Conservation (phyloP, 1,140 invertebrate genomes). For the Nylanderia fulva region DNA sequence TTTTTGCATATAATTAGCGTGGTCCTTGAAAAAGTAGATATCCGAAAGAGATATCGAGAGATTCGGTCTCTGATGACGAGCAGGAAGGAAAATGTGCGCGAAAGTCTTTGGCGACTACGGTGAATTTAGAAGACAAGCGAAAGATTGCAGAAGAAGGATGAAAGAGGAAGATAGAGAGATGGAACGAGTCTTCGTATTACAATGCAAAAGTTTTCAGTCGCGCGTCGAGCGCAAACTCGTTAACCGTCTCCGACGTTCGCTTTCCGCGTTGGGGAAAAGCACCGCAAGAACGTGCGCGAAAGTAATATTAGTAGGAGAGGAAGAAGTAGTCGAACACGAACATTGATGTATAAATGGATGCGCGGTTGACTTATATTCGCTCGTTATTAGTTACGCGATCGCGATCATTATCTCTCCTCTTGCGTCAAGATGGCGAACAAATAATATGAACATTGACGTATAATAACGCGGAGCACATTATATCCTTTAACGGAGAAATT, state of each 20-base stretch:
- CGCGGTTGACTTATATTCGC: slow-evolving; percentile 26
- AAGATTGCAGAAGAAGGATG: slow-evolving; percentile 24
- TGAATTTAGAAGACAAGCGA: background rate
- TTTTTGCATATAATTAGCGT: background rate
- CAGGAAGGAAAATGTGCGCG: background rate
- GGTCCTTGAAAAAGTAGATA: background rate
- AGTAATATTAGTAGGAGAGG: slow-evolving; percentile 19
- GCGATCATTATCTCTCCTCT: slow-evolving; percentile 2
- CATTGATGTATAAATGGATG: slow-evolving; percentile 19
- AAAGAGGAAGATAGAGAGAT: slow-evolving; percentile 42
- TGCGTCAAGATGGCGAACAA: background rate
- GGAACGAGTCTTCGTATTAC: slow-evolving; percentile 72
- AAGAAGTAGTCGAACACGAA: background rate
- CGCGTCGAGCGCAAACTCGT: slow-evolving; percentile 50
- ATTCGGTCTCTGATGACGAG: slow-evolving; percentile 16
- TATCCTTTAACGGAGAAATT: slow-evolving; percentile 22
- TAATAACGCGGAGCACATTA: slow-evolving; percentile 7
- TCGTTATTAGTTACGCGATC: slow-evolving; percentile 45
- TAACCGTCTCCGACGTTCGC: slow-evolving; percentile 44
- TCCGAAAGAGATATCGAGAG: slow-evolving; percentile 24
- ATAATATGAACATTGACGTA: background rate
- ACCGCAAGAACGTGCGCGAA: slow-evolving; percentile 8
- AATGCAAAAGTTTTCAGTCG: slow-evolving; percentile 77
- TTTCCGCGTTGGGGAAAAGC: slow-evolving; percentile 40
- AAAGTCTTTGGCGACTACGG: background rate